Evolutionary conservation across 64 coral and sea anemone genomes (phyloP), one percentile per base, ranked within the genome.

Genomic region (Porites lutea): DNA sequence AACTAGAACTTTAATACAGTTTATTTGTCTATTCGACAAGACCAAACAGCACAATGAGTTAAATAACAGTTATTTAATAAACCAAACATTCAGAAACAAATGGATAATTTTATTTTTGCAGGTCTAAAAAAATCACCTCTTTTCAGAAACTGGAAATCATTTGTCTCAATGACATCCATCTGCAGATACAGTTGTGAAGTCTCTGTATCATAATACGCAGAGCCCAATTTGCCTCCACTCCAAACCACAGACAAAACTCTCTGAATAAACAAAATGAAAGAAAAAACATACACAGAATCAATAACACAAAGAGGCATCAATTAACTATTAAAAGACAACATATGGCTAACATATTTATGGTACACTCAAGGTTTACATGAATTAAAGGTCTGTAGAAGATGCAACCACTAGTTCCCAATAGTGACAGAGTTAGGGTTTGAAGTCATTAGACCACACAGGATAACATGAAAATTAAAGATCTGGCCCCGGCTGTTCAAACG

Each of bases 111-210:
- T 37, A 37, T 37, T 37, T 37, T 37, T 37, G 1, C 27, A 37
- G 8, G 10, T 65, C 3, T 54, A 22, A 51, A 19, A 71, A 60
- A 16, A 20, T 90, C 79, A 96, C 95, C 95, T 91, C 95, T 93
- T 47, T 90, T 96, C 5, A 96, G 54, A 90, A 96, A 93, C 79
- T 96, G 91, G 71, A 96, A 96, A 67, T 96, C 95, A 75, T 63
- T 96, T 64, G 95, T 96, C 67, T 96, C 95, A 19, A 94, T 70
- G 2, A 91, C 74, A 88, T 96, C 95, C 95, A 96, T 90, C 43
- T 94, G 52, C n/a, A 96, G 57, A 77, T 87, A 66, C 19, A 96
- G 50, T 57, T 96, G 91, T 74, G 95, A 84, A 16, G 87, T 73
- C 62, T 88, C 81, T 18, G 95, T 93, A 59, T 96, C 95, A 67